A percentile compares a stretch with the other conserved stretches of the same genome.
Evolutionary conservation across 1,140 invertebrate genomes (phyloP).

Genomic region (Bilobella aurantiaca): DNA sequence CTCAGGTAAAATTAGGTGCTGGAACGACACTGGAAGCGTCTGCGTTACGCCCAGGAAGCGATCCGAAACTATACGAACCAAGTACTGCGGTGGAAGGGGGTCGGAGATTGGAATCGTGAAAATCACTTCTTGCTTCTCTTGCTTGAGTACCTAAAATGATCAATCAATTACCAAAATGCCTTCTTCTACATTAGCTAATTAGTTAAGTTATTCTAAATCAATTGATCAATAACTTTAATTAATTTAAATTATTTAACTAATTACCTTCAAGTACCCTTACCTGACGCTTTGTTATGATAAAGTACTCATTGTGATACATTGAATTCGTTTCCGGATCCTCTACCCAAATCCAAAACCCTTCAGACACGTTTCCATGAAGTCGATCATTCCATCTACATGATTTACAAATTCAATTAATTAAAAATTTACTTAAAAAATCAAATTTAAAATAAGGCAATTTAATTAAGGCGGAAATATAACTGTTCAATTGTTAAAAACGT

Average conservation of each 20-base stretch:
- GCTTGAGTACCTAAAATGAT: conserved; percentile 53
- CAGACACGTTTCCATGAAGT: conserved; percentile 73
- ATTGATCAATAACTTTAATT: not conserved
- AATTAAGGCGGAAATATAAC: no score
- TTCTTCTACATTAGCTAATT: no score
- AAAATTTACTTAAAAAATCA: not conserved
- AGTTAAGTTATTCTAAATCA: conserved; percentile 12
- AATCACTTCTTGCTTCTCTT: conserved; percentile 69
- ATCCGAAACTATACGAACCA: conserved; percentile 76
- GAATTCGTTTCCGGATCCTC: conserved; percentile 87
- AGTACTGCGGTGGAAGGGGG: conserved; percentile 82
- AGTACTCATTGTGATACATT: conserved; percentile 94
- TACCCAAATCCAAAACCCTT: conserved; percentile 96
- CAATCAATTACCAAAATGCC: no score
- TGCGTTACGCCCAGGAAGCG: conserved; percentile 76
- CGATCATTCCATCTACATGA: conserved; percentile 67
- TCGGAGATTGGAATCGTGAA: conserved; percentile 94
- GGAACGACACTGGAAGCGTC: conserved; percentile 66
- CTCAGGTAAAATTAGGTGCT: conserved; percentile 83
- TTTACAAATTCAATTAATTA: conserved; percentile 6
- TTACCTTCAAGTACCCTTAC: no score
- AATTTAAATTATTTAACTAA: conserved; percentile 9
- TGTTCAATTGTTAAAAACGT: no score
- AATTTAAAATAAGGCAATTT: not conserved
- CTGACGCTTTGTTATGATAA: conserved; percentile 77